phyloP scores from a whole-genome alignment of 2,113 vertebrate genomes.

The Gadus macrocephalus region DNA sequence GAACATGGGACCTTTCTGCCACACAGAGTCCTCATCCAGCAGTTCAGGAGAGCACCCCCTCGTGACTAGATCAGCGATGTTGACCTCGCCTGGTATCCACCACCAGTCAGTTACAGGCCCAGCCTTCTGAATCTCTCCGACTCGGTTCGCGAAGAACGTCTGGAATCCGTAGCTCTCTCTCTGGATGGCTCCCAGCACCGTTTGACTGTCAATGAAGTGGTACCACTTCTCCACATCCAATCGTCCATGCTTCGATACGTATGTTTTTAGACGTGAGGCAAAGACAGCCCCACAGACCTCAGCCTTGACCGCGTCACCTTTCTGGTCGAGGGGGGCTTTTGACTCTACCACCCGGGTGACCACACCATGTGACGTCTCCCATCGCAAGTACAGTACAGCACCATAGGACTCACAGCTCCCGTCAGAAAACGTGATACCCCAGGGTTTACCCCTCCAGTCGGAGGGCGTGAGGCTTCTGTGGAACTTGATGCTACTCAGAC shows the following conservation, averaged over 20 bases:
- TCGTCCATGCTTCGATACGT: slow-evolving; percentile 13
- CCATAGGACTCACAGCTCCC: background rate
- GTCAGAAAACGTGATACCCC: no score
- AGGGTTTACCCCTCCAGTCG: no score
- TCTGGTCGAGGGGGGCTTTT: slow-evolving; percentile 9
- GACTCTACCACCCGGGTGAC: slow-evolving; percentile 11
- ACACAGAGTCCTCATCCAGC: background rate
- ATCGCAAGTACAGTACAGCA: background rate
- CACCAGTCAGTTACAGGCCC: background rate
- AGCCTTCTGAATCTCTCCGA: background rate
- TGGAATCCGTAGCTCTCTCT: slow-evolving; percentile 18
- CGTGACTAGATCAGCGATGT: no score
- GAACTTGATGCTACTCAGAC: no score
- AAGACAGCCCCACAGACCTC: slow-evolving; percentile 33
- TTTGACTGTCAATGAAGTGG: slow-evolving; percentile 37
- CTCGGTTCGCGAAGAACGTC: slow-evolving; percentile 30
- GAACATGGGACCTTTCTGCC: slow-evolving; percentile 21
- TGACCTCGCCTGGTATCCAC: no score
- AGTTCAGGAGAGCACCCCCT: background rate
- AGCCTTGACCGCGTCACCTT: slow-evolving; percentile 14
- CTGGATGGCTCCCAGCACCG: slow-evolving; percentile 11
- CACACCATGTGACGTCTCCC: no score
- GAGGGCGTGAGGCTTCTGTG: no score
- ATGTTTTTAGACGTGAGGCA: slow-evolving; percentile 12
- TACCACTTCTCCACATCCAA: slow-evolving; percentile 19